Percentiles rank a stretch among this genome's conserved stretches.
Evolutionary conservation across 2,113 vertebrate genomes (phyloP).

Genomic region (Lasiurus cinereus): DNA sequence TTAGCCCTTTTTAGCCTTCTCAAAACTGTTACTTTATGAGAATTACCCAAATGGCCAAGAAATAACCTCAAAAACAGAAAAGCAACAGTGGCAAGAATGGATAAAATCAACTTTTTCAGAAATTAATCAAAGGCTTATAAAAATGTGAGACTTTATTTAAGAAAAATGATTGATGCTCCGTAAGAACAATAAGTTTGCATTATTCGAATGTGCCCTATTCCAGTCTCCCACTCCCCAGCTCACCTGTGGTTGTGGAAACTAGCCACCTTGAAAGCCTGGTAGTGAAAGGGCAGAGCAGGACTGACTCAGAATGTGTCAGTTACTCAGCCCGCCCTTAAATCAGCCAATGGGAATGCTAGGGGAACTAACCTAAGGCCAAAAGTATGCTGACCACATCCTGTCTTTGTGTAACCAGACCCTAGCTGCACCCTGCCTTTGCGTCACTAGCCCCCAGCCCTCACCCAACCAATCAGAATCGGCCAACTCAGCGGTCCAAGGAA

Average conservation of each 20-base stretch:
- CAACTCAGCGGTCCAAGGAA: no score
- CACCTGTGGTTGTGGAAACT: not conserved
- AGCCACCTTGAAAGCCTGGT: not conserved
- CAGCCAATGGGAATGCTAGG: no score
- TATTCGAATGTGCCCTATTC: not conserved
- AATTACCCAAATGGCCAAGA: conserved; percentile 26
- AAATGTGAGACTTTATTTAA: not conserved
- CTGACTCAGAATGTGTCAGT: no score
- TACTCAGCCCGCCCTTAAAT: no score
- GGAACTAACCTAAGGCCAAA: no score
- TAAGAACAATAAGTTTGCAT: not conserved
- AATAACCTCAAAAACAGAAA: not conserved
- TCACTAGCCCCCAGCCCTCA: no score
- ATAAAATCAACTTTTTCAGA: not conserved
- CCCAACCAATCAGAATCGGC: no score
- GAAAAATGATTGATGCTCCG: not conserved
- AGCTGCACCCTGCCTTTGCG: no score
- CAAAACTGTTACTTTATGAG: conserved; percentile 1
- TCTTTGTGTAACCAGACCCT: no score
- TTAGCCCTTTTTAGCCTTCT: not conserved
- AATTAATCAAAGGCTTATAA: conserved; percentile 5
- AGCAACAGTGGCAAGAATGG: not conserved
- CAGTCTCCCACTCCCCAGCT: not conserved
- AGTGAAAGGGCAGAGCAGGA: no score
- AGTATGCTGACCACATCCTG: no score